These are phyloP conservation scores for Cyprinella venusta DNA, from an alignment of 2,797 vertebrate genomes.

Conservation along the genomic window DNA sequence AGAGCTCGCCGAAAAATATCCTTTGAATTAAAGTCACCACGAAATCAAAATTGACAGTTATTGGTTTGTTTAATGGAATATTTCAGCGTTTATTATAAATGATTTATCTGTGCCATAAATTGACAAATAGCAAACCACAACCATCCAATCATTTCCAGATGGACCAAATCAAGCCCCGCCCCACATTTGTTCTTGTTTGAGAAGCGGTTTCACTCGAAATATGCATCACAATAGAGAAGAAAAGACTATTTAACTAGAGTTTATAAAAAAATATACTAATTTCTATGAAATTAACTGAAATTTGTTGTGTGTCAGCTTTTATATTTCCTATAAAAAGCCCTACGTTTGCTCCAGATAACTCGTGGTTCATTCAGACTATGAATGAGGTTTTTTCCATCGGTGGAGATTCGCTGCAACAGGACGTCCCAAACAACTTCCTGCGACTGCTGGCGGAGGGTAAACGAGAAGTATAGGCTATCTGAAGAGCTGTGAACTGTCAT, in stretches of 20 bases:
- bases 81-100: too few species aligned
- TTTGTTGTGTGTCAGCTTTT: background rate
- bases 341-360: constrained; percentile 93
- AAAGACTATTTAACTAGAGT: background rate
- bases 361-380: constrained; percentile 98
- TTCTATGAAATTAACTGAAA: background rate
- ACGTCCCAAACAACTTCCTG: constrained; percentile 92
- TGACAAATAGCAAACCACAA: background rate
- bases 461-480: background rate
- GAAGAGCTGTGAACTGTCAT: background rate
- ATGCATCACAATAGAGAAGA: background rate
- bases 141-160: background rate
- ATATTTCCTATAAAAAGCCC: constrained; percentile 79
- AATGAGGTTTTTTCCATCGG: constrained; percentile 91
- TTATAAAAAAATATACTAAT: too few species aligned
- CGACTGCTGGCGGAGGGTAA: constrained; percentile 91
- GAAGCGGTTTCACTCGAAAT: background rate
- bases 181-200: background rate
- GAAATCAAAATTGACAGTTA: background rate
- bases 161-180: background rate
- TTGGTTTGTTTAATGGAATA: background rate
- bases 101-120: too few species aligned
- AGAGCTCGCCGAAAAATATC: constrained; percentile 98
- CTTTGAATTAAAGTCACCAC: constrained; percentile 64
- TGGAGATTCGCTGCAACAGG: constrained; percentile 89